A percentile compares a stretch with the other conserved stretches of the same genome.
Evolutionary conservation across 2,888 invertebrate species (phyloP).

Genomic region (Epinotia brunnichana): DNA sequence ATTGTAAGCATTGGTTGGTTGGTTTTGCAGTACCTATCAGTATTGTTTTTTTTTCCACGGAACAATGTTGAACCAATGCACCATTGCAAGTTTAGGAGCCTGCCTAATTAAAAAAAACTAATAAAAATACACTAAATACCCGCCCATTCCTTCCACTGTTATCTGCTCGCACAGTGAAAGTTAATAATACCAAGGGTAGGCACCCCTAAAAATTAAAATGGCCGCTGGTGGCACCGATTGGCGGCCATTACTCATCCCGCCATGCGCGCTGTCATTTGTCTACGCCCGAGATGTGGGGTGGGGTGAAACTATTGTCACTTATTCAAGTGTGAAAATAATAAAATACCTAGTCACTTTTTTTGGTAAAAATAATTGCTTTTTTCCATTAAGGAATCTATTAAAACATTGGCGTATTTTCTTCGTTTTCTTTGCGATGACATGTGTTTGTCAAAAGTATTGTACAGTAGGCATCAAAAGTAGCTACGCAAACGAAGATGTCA

Average conservation of each 20-base stretch:
- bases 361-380: not conserved
- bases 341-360: slow-evolving; percentile 24
- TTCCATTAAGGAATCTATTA: not conserved
- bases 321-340: slow-evolving; percentile 33
- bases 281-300: slow-evolving; percentile 56
- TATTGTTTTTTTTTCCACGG: too few species aligned
- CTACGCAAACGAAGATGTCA: too few species aligned
- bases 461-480: too few species aligned
- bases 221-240: slow-evolving; percentile 74
- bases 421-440: too few species aligned
- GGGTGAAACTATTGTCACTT: slow-evolving; percentile 21
- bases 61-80: not conserved
- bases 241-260: slow-evolving; percentile 78
- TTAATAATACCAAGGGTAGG: slow-evolving; percentile 72
- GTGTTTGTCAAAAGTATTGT: too few species aligned
- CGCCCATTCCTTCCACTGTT: slow-evolving; percentile 15
- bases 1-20: too few species aligned
- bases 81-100: not conserved
- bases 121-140: slow-evolving; percentile 10
- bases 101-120: slow-evolving; percentile 3
- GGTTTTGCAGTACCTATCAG: too few species aligned
- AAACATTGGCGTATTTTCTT: not conserved
- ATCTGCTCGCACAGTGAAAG: slow-evolving; percentile 29
- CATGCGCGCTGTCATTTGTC: slow-evolving; percentile 77
- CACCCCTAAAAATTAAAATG: slow-evolving; percentile 83